These are phyloP conservation scores for Esperia sulphurella DNA, from an alignment of 2,888 invertebrate genomes.

Conservation along the genomic window DNA sequence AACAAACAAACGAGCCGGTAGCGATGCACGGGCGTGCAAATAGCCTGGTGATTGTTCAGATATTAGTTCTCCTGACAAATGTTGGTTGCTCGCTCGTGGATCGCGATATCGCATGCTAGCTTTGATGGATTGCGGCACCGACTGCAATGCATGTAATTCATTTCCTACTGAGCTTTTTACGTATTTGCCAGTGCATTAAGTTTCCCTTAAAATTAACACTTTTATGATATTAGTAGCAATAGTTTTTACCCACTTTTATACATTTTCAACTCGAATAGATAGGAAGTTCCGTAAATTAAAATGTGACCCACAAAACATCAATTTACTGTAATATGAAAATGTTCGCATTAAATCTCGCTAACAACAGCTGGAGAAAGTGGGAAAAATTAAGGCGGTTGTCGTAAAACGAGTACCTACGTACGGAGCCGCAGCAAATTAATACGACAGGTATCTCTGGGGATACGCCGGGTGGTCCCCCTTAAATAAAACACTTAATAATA, in stretches of 20 bases:
- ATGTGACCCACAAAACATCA: no score
- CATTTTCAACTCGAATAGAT: no score
- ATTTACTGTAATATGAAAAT: conserved; percentile 20
- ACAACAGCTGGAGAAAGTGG: conserved; percentile 40
- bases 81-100: conserved; percentile 36
- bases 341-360: conserved; percentile 48
- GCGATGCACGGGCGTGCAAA: conserved; percentile 38
- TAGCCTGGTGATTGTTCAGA: conserved; percentile 50
- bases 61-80: conserved; percentile 61
- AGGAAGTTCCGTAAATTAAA: no score
- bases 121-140: conserved; percentile 52
- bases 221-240: no score
- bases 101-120: conserved; percentile 52
- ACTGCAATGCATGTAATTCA: conserved; percentile 42
- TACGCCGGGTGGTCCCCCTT: conserved; percentile 48
- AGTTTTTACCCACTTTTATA: background rate
- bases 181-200: background rate
- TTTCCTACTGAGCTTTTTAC: conserved; percentile 8
- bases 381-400: conserved; percentile 39
- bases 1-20: conserved; percentile 29
- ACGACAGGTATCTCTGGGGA: conserved; percentile 70
- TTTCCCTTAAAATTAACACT: background rate
- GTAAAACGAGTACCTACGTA: conserved; percentile 31
- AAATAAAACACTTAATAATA: conserved; percentile 74
- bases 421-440: conserved; percentile 59